Percentiles rank a stretch among this genome's conserved stretches.
phyloP scores from a whole-genome alignment of 2,113 vertebrate species.

The Megaceryle torquata region DNA sequence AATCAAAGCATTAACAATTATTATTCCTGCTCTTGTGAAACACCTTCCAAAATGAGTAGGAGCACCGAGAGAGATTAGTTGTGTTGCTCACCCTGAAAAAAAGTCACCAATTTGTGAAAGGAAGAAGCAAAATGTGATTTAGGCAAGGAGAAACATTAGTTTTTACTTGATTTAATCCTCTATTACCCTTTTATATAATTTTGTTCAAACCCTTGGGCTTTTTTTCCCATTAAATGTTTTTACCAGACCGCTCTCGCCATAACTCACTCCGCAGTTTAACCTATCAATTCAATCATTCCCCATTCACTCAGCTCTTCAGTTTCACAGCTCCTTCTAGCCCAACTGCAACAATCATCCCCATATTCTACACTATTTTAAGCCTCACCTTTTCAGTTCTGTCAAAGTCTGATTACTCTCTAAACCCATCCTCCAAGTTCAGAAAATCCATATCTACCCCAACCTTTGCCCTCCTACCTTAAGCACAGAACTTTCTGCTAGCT shows the following conservation, averaged over 20 bases:
- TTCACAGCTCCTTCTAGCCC: not conserved
- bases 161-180: not conserved
- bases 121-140: not conserved
- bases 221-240: not conserved
- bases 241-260: not conserved
- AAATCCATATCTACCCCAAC: not conserved
- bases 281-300: not conserved
- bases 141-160: not conserved
- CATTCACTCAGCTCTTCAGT: not conserved
- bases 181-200: not conserved
- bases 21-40: not conserved
- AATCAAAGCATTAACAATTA: not conserved
- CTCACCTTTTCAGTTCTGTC: not conserved
- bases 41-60: not conserved
- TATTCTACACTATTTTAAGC: not conserved
- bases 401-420: not conserved
- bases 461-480: not conserved
- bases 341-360: not conserved
- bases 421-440: not conserved
- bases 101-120: not conserved
- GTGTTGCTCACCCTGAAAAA: not conserved
- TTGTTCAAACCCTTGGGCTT: not conserved
- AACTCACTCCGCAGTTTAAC: not conserved
- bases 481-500: not conserved
- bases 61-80: not conserved